Conservation (phyloP, 2,888 invertebrate species). For the Odontothrips loti region DNA sequence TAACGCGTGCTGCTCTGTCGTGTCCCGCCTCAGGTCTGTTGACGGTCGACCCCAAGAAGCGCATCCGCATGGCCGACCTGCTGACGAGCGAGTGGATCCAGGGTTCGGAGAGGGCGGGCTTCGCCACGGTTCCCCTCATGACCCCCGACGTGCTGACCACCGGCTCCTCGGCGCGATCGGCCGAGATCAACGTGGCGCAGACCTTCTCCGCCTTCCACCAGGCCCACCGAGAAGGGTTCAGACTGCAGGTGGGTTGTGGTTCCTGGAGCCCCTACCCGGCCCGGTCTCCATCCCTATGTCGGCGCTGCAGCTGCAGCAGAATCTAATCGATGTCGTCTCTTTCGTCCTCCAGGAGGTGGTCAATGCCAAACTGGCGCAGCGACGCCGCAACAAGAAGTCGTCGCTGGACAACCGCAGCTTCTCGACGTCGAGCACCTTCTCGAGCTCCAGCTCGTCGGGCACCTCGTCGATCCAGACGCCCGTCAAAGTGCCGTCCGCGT, state of each 20-base stretch:
- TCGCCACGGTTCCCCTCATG: constrained; percentile 55
- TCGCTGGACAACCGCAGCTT: constrained; percentile 49
- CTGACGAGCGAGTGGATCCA: constrained; percentile 64
- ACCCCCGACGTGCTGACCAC: constrained; percentile 57
- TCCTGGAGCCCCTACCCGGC: too few species aligned
- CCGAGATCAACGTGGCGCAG: constrained; percentile 56
- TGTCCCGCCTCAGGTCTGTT: constrained; percentile 57
- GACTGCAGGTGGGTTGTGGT: constrained; percentile 51
- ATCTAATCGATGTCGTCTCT: constrained; percentile 25
- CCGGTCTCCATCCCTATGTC: not conserved
- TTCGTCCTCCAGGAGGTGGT: constrained; percentile 57
- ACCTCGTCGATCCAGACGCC: constrained; percentile 43
- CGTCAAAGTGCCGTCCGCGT: constrained; percentile 40
- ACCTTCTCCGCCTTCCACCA: constrained; percentile 65
- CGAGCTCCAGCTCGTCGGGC: constrained; percentile 47
- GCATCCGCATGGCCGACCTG: constrained; percentile 66
- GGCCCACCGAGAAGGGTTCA: constrained; percentile 67
- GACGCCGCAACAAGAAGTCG: constrained; percentile 59
- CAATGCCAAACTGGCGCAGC: constrained; percentile 64
- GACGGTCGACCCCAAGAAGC: constrained; percentile 68
- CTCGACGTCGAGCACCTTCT: constrained; percentile 49
- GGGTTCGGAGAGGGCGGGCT: constrained; percentile 43
- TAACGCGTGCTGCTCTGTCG: not conserved
- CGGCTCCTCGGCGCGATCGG: constrained; percentile 47
- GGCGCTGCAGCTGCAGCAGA: too few species aligned